Evolutionary conservation across 2,797 vertebrate genomes (phyloP), one percentile per base, ranked within the genome.

Genomic region (Enteromius viviparus): DNA sequence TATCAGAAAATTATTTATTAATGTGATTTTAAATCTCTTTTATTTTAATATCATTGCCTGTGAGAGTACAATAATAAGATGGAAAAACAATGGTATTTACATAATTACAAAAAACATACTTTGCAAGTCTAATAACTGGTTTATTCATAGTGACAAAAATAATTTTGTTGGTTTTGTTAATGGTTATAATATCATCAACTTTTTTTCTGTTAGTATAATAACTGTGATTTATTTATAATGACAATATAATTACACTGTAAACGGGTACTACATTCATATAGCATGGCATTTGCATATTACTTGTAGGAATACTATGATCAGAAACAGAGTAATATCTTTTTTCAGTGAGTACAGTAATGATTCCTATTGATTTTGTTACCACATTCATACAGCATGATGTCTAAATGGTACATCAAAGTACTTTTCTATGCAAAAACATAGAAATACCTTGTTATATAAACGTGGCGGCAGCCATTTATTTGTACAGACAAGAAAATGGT

Each of bases 401-500:
- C n/a, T 26, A 72, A 23, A 47, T 32, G 5, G 21, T 8, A 23
- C 29, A 21, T 29, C 10, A 60, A 14, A 6, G 23, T 55, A 55
- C 23, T 65, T 47, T 55, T 34, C 19, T 15, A 7, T 40, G 0
- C 21, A 34, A 34, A 29, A 32, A 55, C 9, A 40, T 9, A n/a
- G 9, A 65, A 65, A 64, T 19, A 40, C 32, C 29, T 65, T 26
- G 60, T 78, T 82, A 42, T 76, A 26, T 40, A 69, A 58, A 42
- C 1, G 23, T 76, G 53, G 40, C 32, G 75, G 45, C 76, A 34
- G 72, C 71, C 75, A 71, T 88, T 83, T 80, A 85, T 85, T 84
- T 58, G 37, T 86, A 86, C 88, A 85, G 89, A 91, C 85, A 86
- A 89, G 87, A 91, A 88, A 92, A 89, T 79, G 85, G 78, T 81